Evolutionary conservation across 2,888 invertebrate genomes (phyloP).

Genomic region (Tubulanus polymorphus): DNA sequence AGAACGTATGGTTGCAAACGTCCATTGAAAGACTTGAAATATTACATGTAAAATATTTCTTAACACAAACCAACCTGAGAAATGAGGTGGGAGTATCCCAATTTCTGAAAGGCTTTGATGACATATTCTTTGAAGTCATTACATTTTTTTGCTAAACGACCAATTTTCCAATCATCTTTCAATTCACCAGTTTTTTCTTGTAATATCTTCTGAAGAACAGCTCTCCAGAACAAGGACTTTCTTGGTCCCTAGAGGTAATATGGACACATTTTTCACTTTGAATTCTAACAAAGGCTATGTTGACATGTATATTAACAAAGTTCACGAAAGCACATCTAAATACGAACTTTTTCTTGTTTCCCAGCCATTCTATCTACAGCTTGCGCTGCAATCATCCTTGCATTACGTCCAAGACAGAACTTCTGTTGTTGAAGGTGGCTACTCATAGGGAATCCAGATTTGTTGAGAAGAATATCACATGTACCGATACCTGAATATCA

Average conservation of each 20-base stretch:
- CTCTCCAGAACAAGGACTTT: constrained; percentile 70
- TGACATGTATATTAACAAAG: no score
- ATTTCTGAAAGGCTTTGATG: constrained; percentile 63
- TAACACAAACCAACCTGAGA: no score
- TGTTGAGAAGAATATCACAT: constrained; percentile 1
- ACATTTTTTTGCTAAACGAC: constrained; percentile 61
- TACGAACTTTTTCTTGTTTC: no score
- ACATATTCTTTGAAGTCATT: constrained; percentile 68
- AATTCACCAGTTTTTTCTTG: constrained; percentile 51
- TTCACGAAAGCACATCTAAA: no score
- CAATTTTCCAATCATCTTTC: constrained; percentile 36
- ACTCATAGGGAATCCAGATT: constrained; percentile 37
- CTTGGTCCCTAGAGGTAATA: constrained; percentile 56
- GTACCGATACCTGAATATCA: no score
- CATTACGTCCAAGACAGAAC: constrained; percentile 66
- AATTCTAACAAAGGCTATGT: background rate
- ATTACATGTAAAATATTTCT: no score
- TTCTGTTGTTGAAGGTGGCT: constrained; percentile 20
- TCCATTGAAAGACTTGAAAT: background rate
- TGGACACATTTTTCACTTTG: background rate
- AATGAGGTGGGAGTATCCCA: no score
- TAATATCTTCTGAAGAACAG: constrained; percentile 64
- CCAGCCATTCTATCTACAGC: constrained; percentile 67
- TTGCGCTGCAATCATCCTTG: constrained; percentile 81
- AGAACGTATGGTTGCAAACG: constrained; percentile 34